phyloP scores from a whole-genome alignment of 2,797 vertebrate species.

The Rallus crepitans region DNA sequence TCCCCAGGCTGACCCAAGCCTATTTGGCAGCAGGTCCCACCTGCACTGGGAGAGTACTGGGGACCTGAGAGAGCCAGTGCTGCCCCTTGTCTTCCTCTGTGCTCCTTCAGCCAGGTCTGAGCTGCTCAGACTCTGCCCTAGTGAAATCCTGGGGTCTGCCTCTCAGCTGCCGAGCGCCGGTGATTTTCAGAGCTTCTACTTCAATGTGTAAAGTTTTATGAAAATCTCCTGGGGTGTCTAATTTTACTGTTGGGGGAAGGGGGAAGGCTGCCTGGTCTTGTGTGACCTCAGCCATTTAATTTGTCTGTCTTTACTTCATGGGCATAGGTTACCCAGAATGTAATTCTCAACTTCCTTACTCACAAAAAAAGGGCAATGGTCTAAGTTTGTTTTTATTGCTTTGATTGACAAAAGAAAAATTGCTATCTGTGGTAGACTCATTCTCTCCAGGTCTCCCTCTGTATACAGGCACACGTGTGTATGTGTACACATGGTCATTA shows the following conservation, averaged over 20 bases:
- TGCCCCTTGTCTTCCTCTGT: neutral
- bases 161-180: neutral
- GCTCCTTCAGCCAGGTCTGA: neutral
- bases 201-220: slow-evolving; percentile 9
- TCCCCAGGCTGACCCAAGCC: neutral
- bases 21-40: neutral
- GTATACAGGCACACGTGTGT: neutral
- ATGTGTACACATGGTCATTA: neutral
- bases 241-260: neutral
- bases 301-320: slow-evolving; percentile 57
- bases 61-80: neutral
- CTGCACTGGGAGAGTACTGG: neutral
- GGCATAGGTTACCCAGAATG: slow-evolving; percentile 37
- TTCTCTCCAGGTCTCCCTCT: neutral
- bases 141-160: neutral
- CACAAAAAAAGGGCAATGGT: neutral
- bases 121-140: neutral
- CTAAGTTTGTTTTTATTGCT: slow-evolving; percentile 19
- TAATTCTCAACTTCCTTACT: slow-evolving; percentile 14
- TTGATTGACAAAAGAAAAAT: slow-evolving; percentile 23
- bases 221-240: slow-evolving; percentile 10
- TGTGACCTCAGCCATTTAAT: slow-evolving; percentile 51
- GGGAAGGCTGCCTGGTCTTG: slow-evolving; percentile 20
- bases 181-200: neutral
- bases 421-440: neutral